Percentiles rank a stretch among this genome's conserved stretches.
Conservation (phyloP, 2,888 invertebrate genomes). For the Micoletzkya japonica region DNA sequence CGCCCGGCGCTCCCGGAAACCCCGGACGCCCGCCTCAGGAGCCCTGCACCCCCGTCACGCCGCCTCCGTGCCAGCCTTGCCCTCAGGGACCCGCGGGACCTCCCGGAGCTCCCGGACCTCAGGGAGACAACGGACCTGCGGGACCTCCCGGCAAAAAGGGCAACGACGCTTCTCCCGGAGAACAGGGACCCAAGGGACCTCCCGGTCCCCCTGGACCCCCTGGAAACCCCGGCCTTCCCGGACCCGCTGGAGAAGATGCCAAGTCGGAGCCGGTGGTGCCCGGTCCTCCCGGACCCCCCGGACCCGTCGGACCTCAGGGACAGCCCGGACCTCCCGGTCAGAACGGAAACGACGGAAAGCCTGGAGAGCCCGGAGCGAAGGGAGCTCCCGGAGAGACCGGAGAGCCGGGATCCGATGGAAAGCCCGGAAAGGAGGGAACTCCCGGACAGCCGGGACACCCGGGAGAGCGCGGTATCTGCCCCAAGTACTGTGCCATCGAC, state of each 20-base stretch:
- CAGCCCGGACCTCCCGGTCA: conserved; percentile 47
- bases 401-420: conserved; percentile 40
- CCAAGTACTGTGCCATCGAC: conserved; percentile 43
- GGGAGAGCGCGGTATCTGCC: conserved; percentile 42
- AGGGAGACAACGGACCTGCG: conserved; percentile 50
- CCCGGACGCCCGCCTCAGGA: conserved; percentile 53
- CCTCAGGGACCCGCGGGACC: conserved; percentile 50
- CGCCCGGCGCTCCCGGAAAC: conserved; percentile 51
- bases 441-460: conserved; percentile 47
- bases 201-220: conserved; percentile 53
- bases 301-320: conserved; percentile 48
- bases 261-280: conserved; percentile 31
- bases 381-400: conserved; percentile 26
- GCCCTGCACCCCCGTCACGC: conserved; percentile 51
- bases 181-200: conserved; percentile 54
- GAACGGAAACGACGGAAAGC: conserved; percentile 46
- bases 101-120: conserved; percentile 51
- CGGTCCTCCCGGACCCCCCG: conserved; percentile 50
- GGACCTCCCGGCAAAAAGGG: conserved; percentile 51
- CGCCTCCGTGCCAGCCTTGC: conserved; percentile 54
- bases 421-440: conserved; percentile 42
- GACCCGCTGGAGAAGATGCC: conserved; percentile 42
- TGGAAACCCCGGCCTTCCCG: conserved; percentile 36
- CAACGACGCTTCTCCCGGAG: conserved; percentile 50
- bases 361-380: conserved; percentile 44